These are phyloP conservation scores for Saccostrea echinata DNA, from an alignment of 1,140 invertebrate species.

Conservation along the genomic window DNA sequence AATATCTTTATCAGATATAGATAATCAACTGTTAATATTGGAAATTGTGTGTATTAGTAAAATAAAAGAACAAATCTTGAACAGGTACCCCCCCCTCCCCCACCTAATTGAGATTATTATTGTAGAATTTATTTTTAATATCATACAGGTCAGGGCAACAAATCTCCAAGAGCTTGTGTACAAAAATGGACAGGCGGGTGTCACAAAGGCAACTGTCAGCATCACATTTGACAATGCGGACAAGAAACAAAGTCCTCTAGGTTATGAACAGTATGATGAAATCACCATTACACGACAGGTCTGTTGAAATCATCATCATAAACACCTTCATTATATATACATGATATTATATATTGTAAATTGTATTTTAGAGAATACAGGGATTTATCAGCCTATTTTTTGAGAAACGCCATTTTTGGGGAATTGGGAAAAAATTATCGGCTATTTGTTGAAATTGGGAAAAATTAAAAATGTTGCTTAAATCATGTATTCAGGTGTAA, in stretches of 20 bases:
- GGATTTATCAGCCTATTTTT: no score
- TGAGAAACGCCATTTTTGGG: no score
- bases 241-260: slow-evolving; percentile 90
- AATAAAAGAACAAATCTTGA: no score
- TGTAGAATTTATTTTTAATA: background rate
- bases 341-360: no score
- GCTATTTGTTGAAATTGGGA: no score
- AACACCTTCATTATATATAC: background rate
- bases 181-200: slow-evolving; percentile 97
- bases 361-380: no score
- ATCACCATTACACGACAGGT: slow-evolving; percentile 96
- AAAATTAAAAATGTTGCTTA: no score
- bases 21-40: no score
- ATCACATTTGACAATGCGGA: slow-evolving; percentile 97
- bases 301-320: slow-evolving; percentile 30
- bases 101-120: background rate
- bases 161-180: slow-evolving; percentile 97
- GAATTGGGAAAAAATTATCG: no score
- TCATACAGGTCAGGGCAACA: slow-evolving; percentile 89
- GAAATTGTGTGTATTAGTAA: no score
- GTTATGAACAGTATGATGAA: slow-evolving; percentile 95
- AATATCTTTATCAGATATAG: background rate
- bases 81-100: no score
- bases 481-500: no score
- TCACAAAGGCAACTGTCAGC: slow-evolving; percentile 97